Evolutionary conservation across 2,113 vertebrate genomes (phyloP), one percentile per base, ranked within the genome.

Genomic region (Tyto alba): DNA sequence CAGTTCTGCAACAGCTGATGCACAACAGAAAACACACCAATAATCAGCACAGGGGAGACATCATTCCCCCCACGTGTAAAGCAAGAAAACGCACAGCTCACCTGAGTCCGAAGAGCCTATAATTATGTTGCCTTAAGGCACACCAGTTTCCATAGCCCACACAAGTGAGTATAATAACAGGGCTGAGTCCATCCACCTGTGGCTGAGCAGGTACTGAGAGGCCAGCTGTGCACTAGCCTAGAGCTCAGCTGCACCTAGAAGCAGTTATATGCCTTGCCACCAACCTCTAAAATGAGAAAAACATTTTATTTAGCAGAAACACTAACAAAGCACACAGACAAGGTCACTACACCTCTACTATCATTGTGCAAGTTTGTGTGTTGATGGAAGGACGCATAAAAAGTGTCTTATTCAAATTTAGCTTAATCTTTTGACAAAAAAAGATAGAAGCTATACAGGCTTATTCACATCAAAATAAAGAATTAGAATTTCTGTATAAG

Each of bases 321-420:
- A 26, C 47, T 56, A n/a, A 20, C 45, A 41, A 3, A 13, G 48
- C 47, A 56, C 36, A 19, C 6, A 69, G 34, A 14, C 25, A 25
- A 69, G 5, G 25, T 13, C 9, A 18, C 2, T 55, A 72, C 36
- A 38, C 34, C 16, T n/a, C n/a, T 62, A 32, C 75, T 40, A 10
- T 13, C 47, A 16, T 0, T 1, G 50, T 22, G 32, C 57, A 45
- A 63, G n/a, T 14, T 14, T 3, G 9, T 9, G 55, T 34, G 38
- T 7, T 59, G 25, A 50, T 25, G 41, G 60, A 53, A 45, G 62
- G 60, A 19, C n/a, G 20, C 4, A 1, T 6, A 27, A 11, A 14
- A 34, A 72, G 71, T 1, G 22, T 52, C 79, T 50, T 10, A 8
- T 2, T 53, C 43, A 60, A 63, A 73, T 56, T 68, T 26, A 85